Evolutionary conservation across 2,797 vertebrate genomes (phyloP).

Genomic region (Borostomias antarcticus): DNA sequence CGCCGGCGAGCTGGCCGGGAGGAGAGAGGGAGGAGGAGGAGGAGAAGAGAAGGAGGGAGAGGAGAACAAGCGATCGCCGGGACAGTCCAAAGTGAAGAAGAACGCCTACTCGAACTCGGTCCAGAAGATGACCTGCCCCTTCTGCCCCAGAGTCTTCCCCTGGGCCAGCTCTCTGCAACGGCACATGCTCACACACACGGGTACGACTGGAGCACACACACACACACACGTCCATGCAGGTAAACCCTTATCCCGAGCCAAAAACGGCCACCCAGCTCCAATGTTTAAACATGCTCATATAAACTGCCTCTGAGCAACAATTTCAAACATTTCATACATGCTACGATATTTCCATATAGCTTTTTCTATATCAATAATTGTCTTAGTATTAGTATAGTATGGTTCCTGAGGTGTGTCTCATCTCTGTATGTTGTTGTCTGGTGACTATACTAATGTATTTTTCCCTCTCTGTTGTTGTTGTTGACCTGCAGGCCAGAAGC

Average conservation of each 20-base stretch:
- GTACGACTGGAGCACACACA: not conserved
- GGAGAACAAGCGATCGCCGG: constrained; percentile 66
- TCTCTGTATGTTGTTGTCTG: too few species aligned
- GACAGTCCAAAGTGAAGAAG: constrained; percentile 82
- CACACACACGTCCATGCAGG: not conserved
- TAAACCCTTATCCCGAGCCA: too few species aligned
- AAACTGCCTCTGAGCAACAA: too few species aligned
- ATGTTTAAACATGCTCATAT: too few species aligned
- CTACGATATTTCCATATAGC: too few species aligned
- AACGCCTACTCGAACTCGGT: constrained; percentile 90
- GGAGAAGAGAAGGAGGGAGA: constrained; percentile 79
- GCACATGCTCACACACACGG: constrained; percentile 94
- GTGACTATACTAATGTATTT: too few species aligned
- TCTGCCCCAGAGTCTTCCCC: constrained; percentile 91
- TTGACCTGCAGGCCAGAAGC: constrained; percentile 81
- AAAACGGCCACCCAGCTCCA: too few species aligned
- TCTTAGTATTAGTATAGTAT: too few species aligned
- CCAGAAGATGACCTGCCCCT: constrained; percentile 93
- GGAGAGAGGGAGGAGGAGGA: constrained; percentile 36
- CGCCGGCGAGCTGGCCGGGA: constrained; percentile 60
- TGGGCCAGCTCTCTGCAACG: constrained; percentile 94
- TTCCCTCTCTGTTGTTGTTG: constrained; percentile 13
- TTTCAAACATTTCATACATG: too few species aligned
- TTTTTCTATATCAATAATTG: too few species aligned
- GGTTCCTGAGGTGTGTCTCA: too few species aligned